Base-by-base conservation (phyloP, 2,888 invertebrate genomes). In the Atherix ibis region DNA sequence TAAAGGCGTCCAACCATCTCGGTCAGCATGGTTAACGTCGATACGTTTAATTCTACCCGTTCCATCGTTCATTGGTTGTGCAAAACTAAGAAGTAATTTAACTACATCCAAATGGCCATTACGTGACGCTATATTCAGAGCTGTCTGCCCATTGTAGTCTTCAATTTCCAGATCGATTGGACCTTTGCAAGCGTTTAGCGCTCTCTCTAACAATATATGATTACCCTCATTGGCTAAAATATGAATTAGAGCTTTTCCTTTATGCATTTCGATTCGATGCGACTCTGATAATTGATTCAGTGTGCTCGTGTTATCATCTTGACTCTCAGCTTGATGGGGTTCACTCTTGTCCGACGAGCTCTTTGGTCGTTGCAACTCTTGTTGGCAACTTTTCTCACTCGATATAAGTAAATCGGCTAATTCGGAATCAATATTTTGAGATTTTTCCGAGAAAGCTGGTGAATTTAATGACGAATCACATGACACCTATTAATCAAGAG, bases 1-100 rank as follows among this genome's bases (percentile, higher is more conserved):
- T 30, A 89, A 64, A 10, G 88, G 83, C 19, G 85, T 87, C 92
- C 88, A 89, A 19, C 88, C 88, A 51, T 88, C 88, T 32, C 71
- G 69, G 58, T 83, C 81, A 5, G 81, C 76, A 50, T 78, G 78
- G 59, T 82, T 78, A 2, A 76, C 73, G 50, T 73, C 71, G 3
- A 79, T 76, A 13, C 76, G 75, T 9, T 54, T 52, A 49, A 53
- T 50, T 24, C 55, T 50, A 1, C 55, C 57, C 13, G 51, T 53
- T 17, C 54, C 58, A 35, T 61, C 59, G 24, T 51, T 53, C 39
- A 52, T 49, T 3, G 54, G 50, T 33, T 61, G 58, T 2, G 52
- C 46, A 40, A 60, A 58, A 17, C 47, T 47, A 1, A 67, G 48
- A 28, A 76, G 56, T 31, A 81, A 66, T 47, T 69, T 71, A 0